Conservation (phyloP, 2,888 invertebrate species). For the Lasioglossum calceatum region DNA sequence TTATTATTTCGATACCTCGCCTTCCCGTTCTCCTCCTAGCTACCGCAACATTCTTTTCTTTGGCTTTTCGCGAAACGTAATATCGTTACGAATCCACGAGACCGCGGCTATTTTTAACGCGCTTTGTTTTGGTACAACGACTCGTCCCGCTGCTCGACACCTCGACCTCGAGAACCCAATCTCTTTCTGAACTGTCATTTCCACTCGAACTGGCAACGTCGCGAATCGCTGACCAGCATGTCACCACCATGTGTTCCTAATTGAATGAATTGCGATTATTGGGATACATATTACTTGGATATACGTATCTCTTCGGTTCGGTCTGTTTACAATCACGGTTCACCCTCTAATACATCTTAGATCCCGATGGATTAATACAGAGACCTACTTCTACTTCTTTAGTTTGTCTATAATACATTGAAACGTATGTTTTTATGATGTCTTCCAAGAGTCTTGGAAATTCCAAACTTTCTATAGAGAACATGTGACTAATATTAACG, state of each 20-base stretch:
- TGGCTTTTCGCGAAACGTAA: conserved; percentile 36
- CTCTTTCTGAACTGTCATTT: conserved; percentile 51
- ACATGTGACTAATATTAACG: neutral
- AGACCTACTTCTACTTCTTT: neutral
- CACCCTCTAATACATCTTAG: neutral
- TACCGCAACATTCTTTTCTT: neutral
- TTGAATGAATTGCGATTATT: conserved; percentile 40
- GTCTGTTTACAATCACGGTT: conserved; percentile 9
- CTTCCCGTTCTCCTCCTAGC: neutral
- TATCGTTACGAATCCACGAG: conserved; percentile 42
- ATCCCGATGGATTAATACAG: neutral
- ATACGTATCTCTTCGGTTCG: neutral
- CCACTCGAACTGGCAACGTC: conserved; percentile 44
- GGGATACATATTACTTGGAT: neutral
- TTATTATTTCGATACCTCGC: neutral
- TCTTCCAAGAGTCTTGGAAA: neutral
- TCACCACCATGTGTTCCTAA: conserved; percentile 57
- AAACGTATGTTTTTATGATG: neutral
- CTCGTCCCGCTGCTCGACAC: conserved; percentile 23
- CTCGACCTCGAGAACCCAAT: conserved; percentile 16
- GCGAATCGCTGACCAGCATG: conserved; percentile 39
- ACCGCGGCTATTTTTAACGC: conserved; percentile 61
- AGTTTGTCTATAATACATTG: neutral
- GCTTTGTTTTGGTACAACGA: conserved; percentile 70
- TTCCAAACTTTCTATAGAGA: neutral